Percentiles rank a stretch among this genome's conserved stretches.
phyloP scores from a whole-genome alignment of 2,797 vertebrate genomes.

The Siniperca scherzeri region DNA sequence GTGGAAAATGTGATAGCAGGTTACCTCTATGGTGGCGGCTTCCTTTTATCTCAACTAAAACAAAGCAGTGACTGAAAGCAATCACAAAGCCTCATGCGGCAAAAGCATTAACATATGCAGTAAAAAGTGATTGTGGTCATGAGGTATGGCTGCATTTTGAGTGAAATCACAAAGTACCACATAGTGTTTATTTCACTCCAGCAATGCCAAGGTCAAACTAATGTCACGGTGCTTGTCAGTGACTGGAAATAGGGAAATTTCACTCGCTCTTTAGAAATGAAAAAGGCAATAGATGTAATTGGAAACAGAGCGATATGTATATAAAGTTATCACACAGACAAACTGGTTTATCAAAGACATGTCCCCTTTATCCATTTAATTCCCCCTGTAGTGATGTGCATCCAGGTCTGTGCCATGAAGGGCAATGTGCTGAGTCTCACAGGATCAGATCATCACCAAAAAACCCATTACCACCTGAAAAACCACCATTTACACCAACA shows the following conservation, averaged over 20 bases:
- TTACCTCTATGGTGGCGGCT: no score
- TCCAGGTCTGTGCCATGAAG: not conserved
- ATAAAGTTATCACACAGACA: constrained; percentile 14
- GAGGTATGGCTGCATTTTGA: not conserved
- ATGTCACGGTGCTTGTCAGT: not conserved
- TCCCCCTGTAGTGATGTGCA: not conserved
- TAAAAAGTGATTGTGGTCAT: not conserved
- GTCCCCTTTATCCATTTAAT: constrained; percentile 15
- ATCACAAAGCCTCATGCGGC: not conserved
- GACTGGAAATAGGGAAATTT: not conserved
- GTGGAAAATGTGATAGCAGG: constrained; percentile 2
- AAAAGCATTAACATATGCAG: not conserved
- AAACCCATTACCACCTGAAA: constrained; percentile 55
- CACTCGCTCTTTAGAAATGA: constrained; percentile 5
- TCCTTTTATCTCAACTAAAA: not conserved
- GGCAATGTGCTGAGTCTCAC: not conserved
- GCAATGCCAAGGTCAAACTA: constrained; percentile 22
- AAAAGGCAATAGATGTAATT: constrained; percentile 15
- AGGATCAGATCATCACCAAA: constrained; percentile 18
- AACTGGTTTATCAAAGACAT: constrained; percentile 6
- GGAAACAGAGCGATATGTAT: constrained; percentile 11
- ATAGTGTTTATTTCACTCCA: not conserved
- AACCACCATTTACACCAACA: constrained; percentile 49
- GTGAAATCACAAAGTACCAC: not conserved
- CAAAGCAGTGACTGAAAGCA: constrained; percentile 7